A percentile compares a stretch with the other conserved stretches of the same genome.
Conservation (phyloP, 2,797 vertebrate species). For the Lerista edwardsae region DNA sequence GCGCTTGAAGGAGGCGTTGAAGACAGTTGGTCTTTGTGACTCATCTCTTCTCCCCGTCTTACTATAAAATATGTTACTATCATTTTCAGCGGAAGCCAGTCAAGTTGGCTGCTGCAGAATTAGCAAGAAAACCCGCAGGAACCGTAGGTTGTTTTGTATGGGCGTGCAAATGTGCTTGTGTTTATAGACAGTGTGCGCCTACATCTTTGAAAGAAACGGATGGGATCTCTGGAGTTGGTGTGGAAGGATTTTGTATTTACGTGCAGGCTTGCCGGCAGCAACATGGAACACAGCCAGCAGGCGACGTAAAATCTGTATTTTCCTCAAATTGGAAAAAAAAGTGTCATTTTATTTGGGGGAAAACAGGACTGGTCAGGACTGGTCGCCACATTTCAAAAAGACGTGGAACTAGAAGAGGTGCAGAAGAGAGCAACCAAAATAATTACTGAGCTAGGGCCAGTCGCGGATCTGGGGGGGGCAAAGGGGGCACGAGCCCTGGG, state of each 20-base stretch:
- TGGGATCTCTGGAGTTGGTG: background rate
- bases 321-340: background rate
- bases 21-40: constrained; percentile 60
- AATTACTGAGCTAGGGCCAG: no score
- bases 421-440: no score
- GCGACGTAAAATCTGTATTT: background rate
- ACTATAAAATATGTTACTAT: background rate
- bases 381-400: no score
- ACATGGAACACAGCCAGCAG: background rate
- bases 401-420: no score
- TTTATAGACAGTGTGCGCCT: background rate
- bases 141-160: background rate
- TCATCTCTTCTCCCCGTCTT: background rate
- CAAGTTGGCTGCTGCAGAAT: background rate
- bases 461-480: no score
- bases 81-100: constrained; percentile 5
- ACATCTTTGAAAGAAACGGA: background rate
- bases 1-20: background rate
- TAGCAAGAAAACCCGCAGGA: background rate
- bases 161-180: background rate
- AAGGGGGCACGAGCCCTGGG: no score
- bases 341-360: background rate
- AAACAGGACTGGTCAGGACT: no score
- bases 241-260: background rate
- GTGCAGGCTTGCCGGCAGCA: background rate